phyloP scores from a whole-genome alignment of 2,113 vertebrate genomes.

The Chionis minor region DNA sequence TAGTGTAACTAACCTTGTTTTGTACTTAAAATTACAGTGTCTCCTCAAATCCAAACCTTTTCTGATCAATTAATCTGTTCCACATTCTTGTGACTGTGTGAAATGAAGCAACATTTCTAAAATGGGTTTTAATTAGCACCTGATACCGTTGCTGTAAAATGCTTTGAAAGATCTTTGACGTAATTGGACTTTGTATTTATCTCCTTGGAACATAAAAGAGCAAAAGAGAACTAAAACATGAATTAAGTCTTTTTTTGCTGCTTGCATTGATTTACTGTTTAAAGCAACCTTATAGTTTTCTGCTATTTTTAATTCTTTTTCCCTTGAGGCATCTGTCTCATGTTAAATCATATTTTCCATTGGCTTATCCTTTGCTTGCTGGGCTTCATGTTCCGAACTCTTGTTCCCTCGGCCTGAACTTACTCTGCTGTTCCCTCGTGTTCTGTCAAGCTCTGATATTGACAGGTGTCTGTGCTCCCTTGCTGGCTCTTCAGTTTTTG shows the following conservation, averaged over 20 bases:
- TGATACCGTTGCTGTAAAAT: neutral
- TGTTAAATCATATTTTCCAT: neutral
- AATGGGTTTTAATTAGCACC: neutral
- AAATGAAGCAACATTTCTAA: neutral
- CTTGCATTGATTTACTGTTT: neutral
- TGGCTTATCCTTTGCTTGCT: neutral
- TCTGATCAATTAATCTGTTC: neutral
- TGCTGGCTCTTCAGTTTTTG: neutral
- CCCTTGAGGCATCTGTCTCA: neutral
- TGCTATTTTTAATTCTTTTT: neutral
- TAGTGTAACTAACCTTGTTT: neutral
- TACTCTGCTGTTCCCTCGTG: neutral
- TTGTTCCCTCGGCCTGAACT: neutral
- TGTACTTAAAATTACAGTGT: neutral
- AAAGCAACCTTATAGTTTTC: neutral
- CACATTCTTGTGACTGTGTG: neutral
- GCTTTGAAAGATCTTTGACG: neutral
- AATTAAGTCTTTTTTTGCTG: neutral
- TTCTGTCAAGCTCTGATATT: neutral
- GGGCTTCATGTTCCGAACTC: neutral
- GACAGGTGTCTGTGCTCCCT: neutral
- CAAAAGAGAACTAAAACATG: neutral
- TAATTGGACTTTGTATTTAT: neutral
- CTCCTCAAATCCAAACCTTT: neutral
- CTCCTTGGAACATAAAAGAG: neutral